Evolutionary conservation across 2,888 invertebrate species (phyloP).

Genomic region (Platycheirus albimanus): DNA sequence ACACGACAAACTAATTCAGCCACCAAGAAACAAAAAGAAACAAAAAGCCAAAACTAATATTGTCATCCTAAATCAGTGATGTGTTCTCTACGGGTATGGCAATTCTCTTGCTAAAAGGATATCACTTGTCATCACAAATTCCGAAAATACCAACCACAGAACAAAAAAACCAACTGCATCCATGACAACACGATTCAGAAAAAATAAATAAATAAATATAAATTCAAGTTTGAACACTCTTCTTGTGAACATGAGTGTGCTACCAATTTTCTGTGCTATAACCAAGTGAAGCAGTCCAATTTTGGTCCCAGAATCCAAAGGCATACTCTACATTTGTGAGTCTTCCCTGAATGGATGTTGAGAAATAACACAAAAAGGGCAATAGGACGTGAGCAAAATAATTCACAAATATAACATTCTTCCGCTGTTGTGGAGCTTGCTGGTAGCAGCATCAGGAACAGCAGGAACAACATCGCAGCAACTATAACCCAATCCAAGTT

Average conservation of each 20-base stretch:
- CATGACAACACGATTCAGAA: not conserved
- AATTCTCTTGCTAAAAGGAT: slow-evolving; percentile 63
- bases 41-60: slow-evolving; percentile 14
- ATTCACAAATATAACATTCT: slow-evolving; percentile 72
- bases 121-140: slow-evolving; percentile 70
- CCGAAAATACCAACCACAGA: slow-evolving; percentile 48
- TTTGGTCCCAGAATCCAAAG: slow-evolving; percentile 45
- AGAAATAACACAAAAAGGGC: slow-evolving; percentile 36
- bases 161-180: slow-evolving; percentile 23
- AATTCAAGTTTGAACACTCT: slow-evolving; percentile 59
- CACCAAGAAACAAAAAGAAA: slow-evolving; percentile 26
- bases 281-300: slow-evolving; percentile 43
- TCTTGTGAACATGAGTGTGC: slow-evolving; percentile 62
- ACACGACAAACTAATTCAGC: slow-evolving; percentile 58
- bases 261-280: slow-evolving; percentile 33
- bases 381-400: slow-evolving; percentile 70
- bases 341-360: slow-evolving; percentile 14
- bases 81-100: slow-evolving; percentile 36
- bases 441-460: slow-evolving; percentile 14
- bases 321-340: slow-evolving; percentile 20
- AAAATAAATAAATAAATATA: slow-evolving; percentile 6
- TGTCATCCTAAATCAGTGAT: slow-evolving; percentile 60
- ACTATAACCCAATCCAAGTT: slow-evolving; percentile 48
- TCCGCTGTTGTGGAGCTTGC: slow-evolving; percentile 32
- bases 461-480: slow-evolving; percentile 22